Percentiles rank a stretch among this genome's conserved stretches.
Conservation (phyloP, 2,888 invertebrate species). For the Andrena minutula region DNA sequence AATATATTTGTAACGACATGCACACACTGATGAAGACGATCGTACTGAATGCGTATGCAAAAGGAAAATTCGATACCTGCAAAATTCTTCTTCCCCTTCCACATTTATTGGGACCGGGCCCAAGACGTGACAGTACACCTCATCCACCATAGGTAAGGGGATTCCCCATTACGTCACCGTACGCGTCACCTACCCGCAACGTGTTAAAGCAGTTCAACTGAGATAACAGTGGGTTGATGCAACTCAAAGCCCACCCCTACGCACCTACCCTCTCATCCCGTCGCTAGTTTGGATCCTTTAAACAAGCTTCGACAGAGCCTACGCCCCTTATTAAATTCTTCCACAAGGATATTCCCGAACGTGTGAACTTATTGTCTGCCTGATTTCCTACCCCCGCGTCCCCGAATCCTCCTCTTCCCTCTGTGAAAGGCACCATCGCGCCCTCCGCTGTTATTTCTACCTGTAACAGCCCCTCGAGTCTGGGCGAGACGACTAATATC, state of each 20-base stretch:
- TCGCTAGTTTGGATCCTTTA: not conserved
- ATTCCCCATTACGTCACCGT: too few species aligned
- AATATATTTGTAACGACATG: too few species aligned
- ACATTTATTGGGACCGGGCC: too few species aligned
- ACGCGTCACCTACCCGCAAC: too few species aligned
- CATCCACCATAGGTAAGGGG: too few species aligned
- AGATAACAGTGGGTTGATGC: not conserved
- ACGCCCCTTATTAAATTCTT: conserved; percentile 49
- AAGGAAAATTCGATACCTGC: too few species aligned
- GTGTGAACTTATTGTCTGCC: conserved; percentile 43
- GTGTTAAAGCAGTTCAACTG: not conserved
- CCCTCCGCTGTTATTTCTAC: conserved; percentile 53
- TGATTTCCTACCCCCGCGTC: conserved; percentile 40
- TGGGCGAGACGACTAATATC: conserved; percentile 72
- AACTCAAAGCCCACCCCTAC: not conserved
- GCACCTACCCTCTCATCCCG: not conserved
- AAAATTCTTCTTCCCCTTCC: too few species aligned
- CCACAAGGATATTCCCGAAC: conserved; percentile 31
- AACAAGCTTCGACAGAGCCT: not conserved
- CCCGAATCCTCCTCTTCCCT: conserved; percentile 17
- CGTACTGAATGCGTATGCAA: too few species aligned
- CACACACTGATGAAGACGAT: too few species aligned
- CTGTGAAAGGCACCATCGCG: conserved; percentile 27
- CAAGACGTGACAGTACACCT: too few species aligned
- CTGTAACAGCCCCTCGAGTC: conserved; percentile 67